Evolutionary conservation across 2,113 vertebrate species (phyloP).

Genomic region (Oenanthe oenanthe): DNA sequence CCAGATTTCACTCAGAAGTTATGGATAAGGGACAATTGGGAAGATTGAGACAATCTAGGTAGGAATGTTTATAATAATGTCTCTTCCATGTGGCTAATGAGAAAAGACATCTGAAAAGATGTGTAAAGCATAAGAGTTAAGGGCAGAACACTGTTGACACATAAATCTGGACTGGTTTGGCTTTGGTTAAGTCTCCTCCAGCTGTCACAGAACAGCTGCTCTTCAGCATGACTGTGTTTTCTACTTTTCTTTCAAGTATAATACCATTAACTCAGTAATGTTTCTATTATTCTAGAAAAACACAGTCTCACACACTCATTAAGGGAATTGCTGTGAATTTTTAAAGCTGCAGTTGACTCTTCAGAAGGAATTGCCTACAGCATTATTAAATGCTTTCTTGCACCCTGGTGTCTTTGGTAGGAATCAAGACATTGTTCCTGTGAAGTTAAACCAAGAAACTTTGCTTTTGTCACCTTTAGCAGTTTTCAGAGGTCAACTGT

Average conservation of each 20-base stretch:
- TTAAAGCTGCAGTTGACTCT: background rate
- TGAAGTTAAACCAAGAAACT: background rate
- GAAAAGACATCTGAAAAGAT: background rate
- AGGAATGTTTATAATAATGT: background rate
- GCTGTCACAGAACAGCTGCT: background rate
- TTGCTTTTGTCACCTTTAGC: background rate
- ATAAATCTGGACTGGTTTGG: constrained; percentile 12
- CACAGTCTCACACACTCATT: background rate
- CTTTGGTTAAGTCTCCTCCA: background rate
- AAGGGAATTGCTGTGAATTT: background rate
- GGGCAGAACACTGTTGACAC: background rate
- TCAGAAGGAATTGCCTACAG: background rate
- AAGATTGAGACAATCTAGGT: background rate
- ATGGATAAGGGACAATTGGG: background rate
- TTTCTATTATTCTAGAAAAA: background rate
- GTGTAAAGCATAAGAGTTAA: background rate
- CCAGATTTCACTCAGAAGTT: background rate
- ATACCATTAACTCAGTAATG: background rate
- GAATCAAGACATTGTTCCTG: background rate
- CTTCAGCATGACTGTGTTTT: background rate
- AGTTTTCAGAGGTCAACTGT: background rate
- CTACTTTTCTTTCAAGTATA: background rate
- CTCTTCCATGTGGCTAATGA: background rate
- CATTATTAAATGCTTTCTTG: background rate
- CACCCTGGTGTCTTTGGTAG: background rate